Percentiles rank a stretch among this genome's conserved stretches.
Evolutionary conservation across 2,888 invertebrate species (phyloP).

Genomic region (Didymodactylos carnosus): DNA sequence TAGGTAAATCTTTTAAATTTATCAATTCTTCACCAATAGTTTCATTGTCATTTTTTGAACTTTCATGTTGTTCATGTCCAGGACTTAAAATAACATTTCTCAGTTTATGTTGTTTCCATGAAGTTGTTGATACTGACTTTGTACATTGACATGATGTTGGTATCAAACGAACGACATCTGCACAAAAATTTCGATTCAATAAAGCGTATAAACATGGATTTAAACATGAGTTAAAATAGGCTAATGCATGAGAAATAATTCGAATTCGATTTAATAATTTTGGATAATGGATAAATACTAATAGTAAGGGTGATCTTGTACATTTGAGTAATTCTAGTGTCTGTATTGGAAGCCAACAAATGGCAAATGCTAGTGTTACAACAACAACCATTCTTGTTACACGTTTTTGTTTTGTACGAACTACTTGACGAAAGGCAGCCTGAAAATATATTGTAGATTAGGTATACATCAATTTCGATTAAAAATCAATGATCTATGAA

Average conservation of each 20-base stretch:
- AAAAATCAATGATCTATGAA: too few species aligned
- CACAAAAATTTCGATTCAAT: slow-evolving; percentile 11
- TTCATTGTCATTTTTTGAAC: too few species aligned
- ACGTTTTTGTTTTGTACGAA: not conserved
- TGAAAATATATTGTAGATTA: not conserved
- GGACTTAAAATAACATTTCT: too few species aligned
- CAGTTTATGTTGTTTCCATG: too few species aligned
- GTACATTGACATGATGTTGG: not conserved
- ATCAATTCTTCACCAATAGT: too few species aligned
- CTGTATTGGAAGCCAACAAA: slow-evolving; percentile 14
- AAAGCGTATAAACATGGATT: slow-evolving; percentile 14
- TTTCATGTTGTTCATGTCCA: too few species aligned
- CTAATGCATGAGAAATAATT: slow-evolving; percentile 3
- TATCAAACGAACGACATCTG: not conserved
- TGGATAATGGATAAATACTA: not conserved
- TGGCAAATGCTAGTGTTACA: slow-evolving; percentile 10
- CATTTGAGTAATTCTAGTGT: not conserved
- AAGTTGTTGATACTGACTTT: too few species aligned
- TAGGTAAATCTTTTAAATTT: too few species aligned
- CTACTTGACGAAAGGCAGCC: not conserved
- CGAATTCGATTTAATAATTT: not conserved
- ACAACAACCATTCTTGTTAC: not conserved
- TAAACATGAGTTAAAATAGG: slow-evolving; percentile 6
- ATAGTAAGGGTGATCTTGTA: not conserved
- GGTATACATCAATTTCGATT: too few species aligned